phyloP scores from a whole-genome alignment of 1,140 invertebrate species.

The Calephelis virginiensis region DNA sequence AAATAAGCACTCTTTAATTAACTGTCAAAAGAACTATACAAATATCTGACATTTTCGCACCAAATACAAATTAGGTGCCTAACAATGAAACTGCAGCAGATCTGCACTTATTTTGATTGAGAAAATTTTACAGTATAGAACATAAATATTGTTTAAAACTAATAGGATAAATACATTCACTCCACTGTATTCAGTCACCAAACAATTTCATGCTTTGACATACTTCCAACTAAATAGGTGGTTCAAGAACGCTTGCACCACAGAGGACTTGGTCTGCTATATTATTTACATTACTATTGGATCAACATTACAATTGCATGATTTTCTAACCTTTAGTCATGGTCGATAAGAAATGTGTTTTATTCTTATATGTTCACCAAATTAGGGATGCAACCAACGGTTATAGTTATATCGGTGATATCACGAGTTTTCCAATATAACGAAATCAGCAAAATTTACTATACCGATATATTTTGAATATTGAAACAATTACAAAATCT shows the following conservation, averaged over 20 bases:
- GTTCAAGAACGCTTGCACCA: conserved; percentile 20
- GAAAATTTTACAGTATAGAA: conserved; percentile 59
- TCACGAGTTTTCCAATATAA: too few species aligned
- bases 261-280: conserved; percentile 25
- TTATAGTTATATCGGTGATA: too few species aligned
- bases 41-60: conserved; percentile 59
- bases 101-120: conserved; percentile 45
- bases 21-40: conserved; percentile 69
- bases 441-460: too few species aligned
- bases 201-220: conserved; percentile 42
- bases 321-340: too few species aligned
- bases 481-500: too few species aligned
- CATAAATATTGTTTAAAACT: conserved; percentile 66
- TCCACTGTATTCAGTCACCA: conserved; percentile 53
- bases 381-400: too few species aligned
- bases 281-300: too few species aligned
- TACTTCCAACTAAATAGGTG: conserved; percentile 5
- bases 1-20: conserved; percentile 75
- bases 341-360: too few species aligned
- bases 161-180: conserved; percentile 75
- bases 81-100: conserved; percentile 44
- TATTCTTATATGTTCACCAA: too few species aligned
- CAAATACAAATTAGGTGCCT: conserved; percentile 45
- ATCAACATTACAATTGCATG: too few species aligned
- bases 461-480: too few species aligned